phyloP scores from a whole-genome alignment of 2,888 invertebrate genomes.

The Cephalotes varians region DNA sequence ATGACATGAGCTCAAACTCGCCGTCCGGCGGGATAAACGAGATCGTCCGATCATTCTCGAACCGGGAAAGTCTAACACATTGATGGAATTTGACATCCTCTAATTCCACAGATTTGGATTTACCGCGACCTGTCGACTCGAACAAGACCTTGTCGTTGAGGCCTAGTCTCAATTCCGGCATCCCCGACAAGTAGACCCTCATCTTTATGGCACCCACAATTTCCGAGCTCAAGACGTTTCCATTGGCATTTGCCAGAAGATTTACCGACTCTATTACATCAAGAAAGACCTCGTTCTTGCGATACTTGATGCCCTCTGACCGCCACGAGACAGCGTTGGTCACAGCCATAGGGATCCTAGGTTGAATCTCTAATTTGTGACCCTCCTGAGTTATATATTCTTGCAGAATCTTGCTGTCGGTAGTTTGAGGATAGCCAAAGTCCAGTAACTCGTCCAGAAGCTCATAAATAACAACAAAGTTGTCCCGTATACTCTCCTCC shows the following conservation, averaged over 20 bases:
- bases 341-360: conserved; percentile 98
- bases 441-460: conserved; percentile 98
- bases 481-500: conserved; percentile 99
- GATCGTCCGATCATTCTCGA: conserved; percentile 99
- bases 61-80: conserved; percentile 97
- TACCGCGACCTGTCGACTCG: conserved; percentile 98
- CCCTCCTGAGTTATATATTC: conserved; percentile 99
- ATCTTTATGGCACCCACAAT: conserved; percentile 99
- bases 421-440: conserved; percentile 99
- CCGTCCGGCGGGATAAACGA: conserved; percentile 99
- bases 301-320: conserved; percentile 98
- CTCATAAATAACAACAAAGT: conserved; percentile 99
- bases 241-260: conserved; percentile 97
- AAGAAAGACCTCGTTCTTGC: conserved; percentile 99
- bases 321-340: conserved; percentile 99
- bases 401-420: conserved; percentile 98
- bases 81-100: conserved; percentile 99
- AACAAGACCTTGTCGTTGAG: conserved; percentile 99
- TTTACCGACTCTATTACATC: conserved; percentile 99
- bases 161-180: conserved; percentile 98
- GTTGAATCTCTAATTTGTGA: conserved; percentile 98
- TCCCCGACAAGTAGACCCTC: conserved; percentile 98
- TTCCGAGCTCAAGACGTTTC: conserved; percentile 98
- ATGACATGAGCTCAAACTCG: conserved; percentile 99
- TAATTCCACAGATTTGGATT: conserved; percentile 98